Evolutionary conservation across 1,140 invertebrate species (phyloP).

Genomic region (Colletes gigas): DNA sequence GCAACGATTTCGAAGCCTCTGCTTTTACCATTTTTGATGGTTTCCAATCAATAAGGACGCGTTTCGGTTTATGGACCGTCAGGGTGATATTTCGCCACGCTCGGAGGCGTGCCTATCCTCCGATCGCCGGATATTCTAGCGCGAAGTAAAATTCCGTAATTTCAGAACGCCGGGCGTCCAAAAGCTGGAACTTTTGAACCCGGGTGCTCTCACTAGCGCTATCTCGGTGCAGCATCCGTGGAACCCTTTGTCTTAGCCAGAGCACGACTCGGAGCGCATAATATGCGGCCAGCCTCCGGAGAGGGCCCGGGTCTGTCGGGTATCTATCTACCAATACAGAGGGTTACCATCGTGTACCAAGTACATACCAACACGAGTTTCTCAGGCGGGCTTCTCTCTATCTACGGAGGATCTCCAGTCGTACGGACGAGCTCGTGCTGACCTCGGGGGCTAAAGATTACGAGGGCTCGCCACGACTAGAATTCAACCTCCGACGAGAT

Average conservation of each 20-base stretch:
- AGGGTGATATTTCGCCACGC: too few relatives aligned
- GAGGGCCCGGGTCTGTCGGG: conserved; percentile 30
- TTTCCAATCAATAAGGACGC: too few relatives aligned
- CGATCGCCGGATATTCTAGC: neutral
- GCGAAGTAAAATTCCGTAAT: neutral
- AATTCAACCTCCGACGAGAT: conserved; percentile 64
- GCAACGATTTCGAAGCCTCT: too few relatives aligned
- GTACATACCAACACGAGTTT: conserved; percentile 62
- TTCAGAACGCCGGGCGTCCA: neutral
- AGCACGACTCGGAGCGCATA: conserved; percentile 62
- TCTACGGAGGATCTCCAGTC: conserved; percentile 65
- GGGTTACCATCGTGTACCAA: conserved; percentile 36
- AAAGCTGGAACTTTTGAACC: conserved; percentile 26
- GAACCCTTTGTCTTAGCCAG: conserved; percentile 53
- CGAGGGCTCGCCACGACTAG: conserved; percentile 72
- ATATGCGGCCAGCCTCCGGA: conserved; percentile 46
- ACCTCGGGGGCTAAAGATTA: conserved; percentile 78
- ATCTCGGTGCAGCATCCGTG: conserved; percentile 53
- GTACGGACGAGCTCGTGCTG: conserved; percentile 69
- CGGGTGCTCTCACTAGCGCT: conserved; percentile 25
- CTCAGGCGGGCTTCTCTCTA: conserved; percentile 69
- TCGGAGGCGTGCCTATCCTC: neutral
- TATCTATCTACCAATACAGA: conserved; percentile 59
- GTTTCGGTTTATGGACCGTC: too few relatives aligned
- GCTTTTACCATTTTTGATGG: too few relatives aligned